Percentiles rank a stretch among this genome's conserved stretches.
Conservation (phyloP, 1,140 invertebrate genomes). For the Caenorhabditis inopinata region DNA sequence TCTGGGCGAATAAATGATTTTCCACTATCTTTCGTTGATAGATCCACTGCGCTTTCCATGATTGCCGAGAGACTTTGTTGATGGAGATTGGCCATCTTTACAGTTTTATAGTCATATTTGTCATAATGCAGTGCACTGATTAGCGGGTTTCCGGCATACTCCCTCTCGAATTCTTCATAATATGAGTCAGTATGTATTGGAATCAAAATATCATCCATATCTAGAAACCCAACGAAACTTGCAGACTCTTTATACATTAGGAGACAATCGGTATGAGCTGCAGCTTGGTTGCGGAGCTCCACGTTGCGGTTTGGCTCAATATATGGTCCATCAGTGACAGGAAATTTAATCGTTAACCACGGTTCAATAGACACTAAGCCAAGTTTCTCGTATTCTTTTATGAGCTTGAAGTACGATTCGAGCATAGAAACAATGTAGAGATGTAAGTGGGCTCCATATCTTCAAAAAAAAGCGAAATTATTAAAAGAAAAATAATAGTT, state of each 20-base stretch:
- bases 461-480: not conserved
- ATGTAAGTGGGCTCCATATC: conserved; percentile 23
- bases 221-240: not conserved
- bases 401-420: conserved; percentile 18
- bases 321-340: not conserved
- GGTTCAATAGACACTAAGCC: conserved; percentile 18
- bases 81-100: not conserved
- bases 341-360: conserved; percentile 25
- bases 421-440: conserved; percentile 36
- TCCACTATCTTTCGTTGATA: not conserved
- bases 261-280: conserved; percentile 40
- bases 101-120: conserved; percentile 6
- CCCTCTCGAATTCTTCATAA: conserved; percentile 15
- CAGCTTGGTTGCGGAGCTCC: conserved; percentile 37
- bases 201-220: conserved; percentile 22
- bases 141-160: not conserved
- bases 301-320: conserved; percentile 35
- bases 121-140: conserved; percentile 8
- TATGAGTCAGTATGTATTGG: not conserved
- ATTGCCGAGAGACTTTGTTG: not conserved
- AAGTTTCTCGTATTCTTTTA: conserved; percentile 17
- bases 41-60: not conserved
- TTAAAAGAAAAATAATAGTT: not conserved
- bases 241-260: conserved; percentile 24
- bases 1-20: not conserved